phyloP scores from a whole-genome alignment of 2,797 vertebrate genomes.

The Yasuhikotakia modesta region DNA sequence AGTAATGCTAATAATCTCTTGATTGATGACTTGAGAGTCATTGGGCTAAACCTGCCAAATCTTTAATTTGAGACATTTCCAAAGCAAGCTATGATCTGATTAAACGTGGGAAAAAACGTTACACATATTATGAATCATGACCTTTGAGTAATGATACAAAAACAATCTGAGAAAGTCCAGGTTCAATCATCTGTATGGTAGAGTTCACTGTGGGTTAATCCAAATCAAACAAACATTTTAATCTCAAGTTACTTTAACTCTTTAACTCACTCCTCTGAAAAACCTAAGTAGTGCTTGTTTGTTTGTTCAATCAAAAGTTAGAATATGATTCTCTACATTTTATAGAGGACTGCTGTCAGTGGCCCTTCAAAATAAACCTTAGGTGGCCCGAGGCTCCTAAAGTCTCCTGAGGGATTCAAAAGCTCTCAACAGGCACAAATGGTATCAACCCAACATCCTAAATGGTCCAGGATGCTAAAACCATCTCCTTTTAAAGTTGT shows the following conservation, averaged over 20 bases:
- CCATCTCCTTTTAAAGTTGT: background rate
- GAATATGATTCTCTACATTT: background rate
- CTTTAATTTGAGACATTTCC: background rate
- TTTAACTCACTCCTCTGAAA: background rate
- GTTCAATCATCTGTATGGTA: background rate
- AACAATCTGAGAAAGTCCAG: no score
- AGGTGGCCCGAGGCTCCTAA: background rate
- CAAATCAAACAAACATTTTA: background rate
- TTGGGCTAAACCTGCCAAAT: background rate
- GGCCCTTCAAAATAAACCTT: background rate
- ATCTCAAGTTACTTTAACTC: background rate
- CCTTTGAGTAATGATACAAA: no score
- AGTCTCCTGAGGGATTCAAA: background rate
- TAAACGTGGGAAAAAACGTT: background rate
- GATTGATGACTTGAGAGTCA: background rate
- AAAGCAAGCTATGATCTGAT: background rate
- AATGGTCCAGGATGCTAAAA: conserved; percentile 16
- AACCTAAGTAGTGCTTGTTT: background rate
- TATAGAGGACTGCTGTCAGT: background rate
- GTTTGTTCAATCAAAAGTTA: background rate
- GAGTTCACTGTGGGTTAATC: background rate
- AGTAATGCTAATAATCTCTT: no score
- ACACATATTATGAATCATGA: background rate
- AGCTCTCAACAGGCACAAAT: background rate
- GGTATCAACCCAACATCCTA: conserved; percentile 5